These are phyloP conservation scores for Epinotia ramella DNA, from an alignment of 2,888 invertebrate genomes.

Conservation along the genomic window DNA sequence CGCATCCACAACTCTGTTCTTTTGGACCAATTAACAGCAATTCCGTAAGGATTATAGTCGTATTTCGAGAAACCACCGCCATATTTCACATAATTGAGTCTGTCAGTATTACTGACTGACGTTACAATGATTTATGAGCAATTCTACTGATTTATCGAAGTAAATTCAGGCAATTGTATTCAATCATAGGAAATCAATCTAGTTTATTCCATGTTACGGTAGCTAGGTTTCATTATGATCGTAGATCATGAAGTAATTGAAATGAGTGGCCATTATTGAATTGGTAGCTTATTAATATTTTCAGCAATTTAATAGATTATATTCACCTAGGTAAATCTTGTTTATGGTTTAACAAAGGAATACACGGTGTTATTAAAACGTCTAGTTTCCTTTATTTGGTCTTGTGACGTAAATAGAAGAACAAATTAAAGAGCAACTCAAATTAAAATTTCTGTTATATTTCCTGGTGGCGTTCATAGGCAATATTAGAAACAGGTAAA, in stretches of 20 bases:
- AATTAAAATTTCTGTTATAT: no score
- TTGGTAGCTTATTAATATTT: background rate
- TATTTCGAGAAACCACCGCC: constrained; percentile 65
- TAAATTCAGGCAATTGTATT: constrained; percentile 70
- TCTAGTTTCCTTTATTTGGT: no score
- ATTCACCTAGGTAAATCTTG: background rate
- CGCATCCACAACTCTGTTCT: constrained; percentile 53
- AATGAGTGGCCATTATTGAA: constrained; percentile 10
- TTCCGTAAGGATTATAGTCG: constrained; percentile 70
- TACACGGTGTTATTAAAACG: background rate
- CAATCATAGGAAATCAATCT: constrained; percentile 60
- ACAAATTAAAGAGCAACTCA: no score
- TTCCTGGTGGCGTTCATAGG: no score
- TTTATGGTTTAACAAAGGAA: background rate
- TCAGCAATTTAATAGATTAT: background rate
- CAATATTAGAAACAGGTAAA: no score
- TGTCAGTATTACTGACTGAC: constrained; percentile 65
- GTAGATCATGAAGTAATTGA: constrained; percentile 41
- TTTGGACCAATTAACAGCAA: constrained; percentile 79
- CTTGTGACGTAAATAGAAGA: no score
- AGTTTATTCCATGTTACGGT: constrained; percentile 51
- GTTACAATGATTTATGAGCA: constrained; percentile 66
- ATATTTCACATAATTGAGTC: constrained; percentile 75
- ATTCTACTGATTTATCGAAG: constrained; percentile 68
- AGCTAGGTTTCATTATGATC: constrained; percentile 45